These are phyloP conservation scores for Acipenser ruthenus DNA, from an alignment of 2,797 vertebrate species.

Conservation along the genomic window DNA sequence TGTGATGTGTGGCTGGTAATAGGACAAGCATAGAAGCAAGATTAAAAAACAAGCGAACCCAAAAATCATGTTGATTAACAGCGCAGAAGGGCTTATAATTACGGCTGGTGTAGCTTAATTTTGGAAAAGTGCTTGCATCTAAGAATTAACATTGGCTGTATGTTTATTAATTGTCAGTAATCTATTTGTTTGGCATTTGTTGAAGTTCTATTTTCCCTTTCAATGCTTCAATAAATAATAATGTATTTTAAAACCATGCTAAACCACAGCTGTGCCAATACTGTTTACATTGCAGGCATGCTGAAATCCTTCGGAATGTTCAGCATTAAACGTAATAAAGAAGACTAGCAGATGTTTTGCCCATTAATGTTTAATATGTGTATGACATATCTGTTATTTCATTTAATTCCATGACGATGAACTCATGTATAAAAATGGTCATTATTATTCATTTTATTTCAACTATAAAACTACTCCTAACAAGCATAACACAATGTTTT, in stretches of 20 bases:
- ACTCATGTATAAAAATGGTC: too few relatives aligned
- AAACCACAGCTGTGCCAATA: slow-evolving; percentile 45
- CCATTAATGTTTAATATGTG: too few relatives aligned
- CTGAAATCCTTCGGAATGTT: slow-evolving; percentile 25
- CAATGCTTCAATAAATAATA: slow-evolving; percentile 50
- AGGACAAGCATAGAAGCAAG: slow-evolving; percentile 10
- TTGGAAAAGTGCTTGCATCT: not conserved
- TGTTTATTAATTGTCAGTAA: slow-evolving; percentile 6
- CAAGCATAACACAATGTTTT: too few relatives aligned
- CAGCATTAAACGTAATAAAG: too few relatives aligned
- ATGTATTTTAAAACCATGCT: slow-evolving; percentile 65
- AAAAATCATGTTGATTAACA: slow-evolving; percentile 10
- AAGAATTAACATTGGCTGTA: slow-evolving; percentile 5
- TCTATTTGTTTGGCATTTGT: slow-evolving; percentile 17
- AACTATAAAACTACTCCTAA: too few relatives aligned
- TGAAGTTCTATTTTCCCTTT: slow-evolving; percentile 24
- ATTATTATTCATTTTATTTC: too few relatives aligned
- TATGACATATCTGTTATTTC: too few relatives aligned
- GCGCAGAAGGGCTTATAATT: not conserved
- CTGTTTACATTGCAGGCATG: slow-evolving; percentile 38
- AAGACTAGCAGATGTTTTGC: too few relatives aligned
- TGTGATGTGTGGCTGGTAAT: not conserved
- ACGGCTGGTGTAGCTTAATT: not conserved
- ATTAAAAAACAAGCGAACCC: slow-evolving; percentile 9
- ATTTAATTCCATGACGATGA: too few relatives aligned